Conservation (phyloP, 1,140 invertebrate species). For the Drosophila carrolli region DNA sequence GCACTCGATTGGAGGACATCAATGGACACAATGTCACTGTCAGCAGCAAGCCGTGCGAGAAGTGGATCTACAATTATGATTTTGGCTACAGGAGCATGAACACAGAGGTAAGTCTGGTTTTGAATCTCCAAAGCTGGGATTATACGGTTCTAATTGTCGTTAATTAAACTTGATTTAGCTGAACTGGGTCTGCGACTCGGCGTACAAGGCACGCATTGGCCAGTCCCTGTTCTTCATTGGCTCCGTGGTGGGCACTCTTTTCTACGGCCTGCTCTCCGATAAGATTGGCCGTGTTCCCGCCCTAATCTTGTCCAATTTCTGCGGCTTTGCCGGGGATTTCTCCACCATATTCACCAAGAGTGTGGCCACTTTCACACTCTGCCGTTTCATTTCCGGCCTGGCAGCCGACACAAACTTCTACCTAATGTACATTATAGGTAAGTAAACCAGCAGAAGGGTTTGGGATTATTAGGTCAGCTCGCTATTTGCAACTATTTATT, state of each 20-base stretch:
- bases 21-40: conserved; percentile 58
- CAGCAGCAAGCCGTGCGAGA: conserved; percentile 78
- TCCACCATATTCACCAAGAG: conserved; percentile 86
- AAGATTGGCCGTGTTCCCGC: conserved; percentile 87
- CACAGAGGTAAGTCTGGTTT: conserved; percentile 85
- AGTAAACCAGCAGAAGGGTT: conserved; percentile 21
- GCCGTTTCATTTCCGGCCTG: conserved; percentile 87
- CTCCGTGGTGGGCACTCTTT: conserved; percentile 86
- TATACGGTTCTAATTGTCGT: background rate
- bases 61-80: conserved; percentile 86
- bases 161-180: conserved; percentile 74
- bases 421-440: conserved; percentile 88
- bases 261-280: conserved; percentile 87
- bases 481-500: background rate
- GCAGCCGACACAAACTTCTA: conserved; percentile 88
- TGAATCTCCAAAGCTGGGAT: background rate
- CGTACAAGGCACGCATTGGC: conserved; percentile 87
- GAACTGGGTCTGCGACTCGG: conserved; percentile 87
- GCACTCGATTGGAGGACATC: conserved; percentile 68
- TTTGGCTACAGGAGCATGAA: conserved; percentile 86
- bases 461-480: background rate
- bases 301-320: conserved; percentile 86
- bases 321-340: conserved; percentile 86
- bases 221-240: conserved; percentile 88
- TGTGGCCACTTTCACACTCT: conserved; percentile 85